These are phyloP conservation scores for Tachysurus fulvidraco DNA, from an alignment of 2,113 vertebrate species.

Conservation along the genomic window DNA sequence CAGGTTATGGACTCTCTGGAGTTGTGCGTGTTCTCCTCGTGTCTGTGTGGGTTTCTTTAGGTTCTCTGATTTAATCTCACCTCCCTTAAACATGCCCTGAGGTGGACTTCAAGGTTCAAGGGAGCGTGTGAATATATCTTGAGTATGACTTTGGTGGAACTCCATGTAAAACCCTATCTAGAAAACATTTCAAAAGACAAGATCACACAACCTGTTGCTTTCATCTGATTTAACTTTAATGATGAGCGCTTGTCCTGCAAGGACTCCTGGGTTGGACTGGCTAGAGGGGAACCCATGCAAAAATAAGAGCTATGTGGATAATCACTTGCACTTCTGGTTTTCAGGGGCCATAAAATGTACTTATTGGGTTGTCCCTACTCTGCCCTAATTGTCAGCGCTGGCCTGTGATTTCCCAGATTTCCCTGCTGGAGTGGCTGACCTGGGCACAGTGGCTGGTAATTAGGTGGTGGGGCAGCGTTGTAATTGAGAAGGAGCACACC, in stretches of 20 bases:
- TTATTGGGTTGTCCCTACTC: slow-evolving; percentile 34
- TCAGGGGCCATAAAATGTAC: slow-evolving; percentile 49
- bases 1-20: not conserved
- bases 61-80: not conserved
- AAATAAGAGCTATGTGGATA: slow-evolving; percentile 51
- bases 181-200: not conserved
- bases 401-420: slow-evolving; percentile 68
- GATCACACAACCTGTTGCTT: not conserved
- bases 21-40: not conserved
- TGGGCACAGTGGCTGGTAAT: slow-evolving; percentile 51
- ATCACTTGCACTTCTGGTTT: slow-evolving; percentile 66
- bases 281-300: slow-evolving; percentile 7
- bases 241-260: slow-evolving; percentile 32
- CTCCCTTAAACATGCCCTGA: not conserved
- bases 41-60: not conserved
- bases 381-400: slow-evolving; percentile 11
- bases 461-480: slow-evolving; percentile 47
- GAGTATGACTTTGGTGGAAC: not conserved
- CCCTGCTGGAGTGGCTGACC: slow-evolving; percentile 56
- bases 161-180: not conserved
- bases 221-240: slow-evolving; percentile 28
- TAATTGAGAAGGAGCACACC: slow-evolving; percentile 63
- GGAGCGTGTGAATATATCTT: not conserved
- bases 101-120: not conserved
- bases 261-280: slow-evolving; percentile 6